Base-by-base conservation (phyloP, 2,113 vertebrate genomes). In the Copsychus sechellarum region DNA sequence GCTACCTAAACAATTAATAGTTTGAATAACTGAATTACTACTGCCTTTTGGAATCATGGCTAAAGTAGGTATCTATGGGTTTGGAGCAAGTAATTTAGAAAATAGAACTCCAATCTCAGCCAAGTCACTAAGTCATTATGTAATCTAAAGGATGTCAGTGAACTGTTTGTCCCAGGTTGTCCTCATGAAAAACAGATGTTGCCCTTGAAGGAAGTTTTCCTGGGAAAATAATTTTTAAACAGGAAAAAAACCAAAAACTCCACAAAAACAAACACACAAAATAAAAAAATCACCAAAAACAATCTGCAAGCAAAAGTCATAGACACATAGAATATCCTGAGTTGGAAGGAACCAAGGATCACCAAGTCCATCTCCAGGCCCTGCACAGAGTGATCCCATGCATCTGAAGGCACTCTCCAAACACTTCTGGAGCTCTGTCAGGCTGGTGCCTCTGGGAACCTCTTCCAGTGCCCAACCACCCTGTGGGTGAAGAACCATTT, bases 121-220 rank as follows among this genome's bases (percentile, higher is more conserved):
- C 88, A 93, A 94, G 73, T 45, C 80, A 78, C 77, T 77, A 81
- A 82, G 62, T 84, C n/a, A 56, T 93, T 88, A 90, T 64, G 54
- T 54, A 93, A 96, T 77, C 79, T 82, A 72, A 95, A 58, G 62
- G 69, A 86, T 93, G 73, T 80, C 50, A 72, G 17, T 91, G 82
- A 93, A 95, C 90, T 95, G 28, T 76, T 85, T 93, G 88, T 84
- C 72, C 90, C 84, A 94, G 66, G 92, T 93, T 3, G 3, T 47
- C 45, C 51, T 93, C 73, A 71, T 54, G 83, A 73, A 92, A 95
- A 95, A 87, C 92, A 96, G 83, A 96, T 95, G 94, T 78, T 91
- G 56, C 38, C 70, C 83, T 90, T 91, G 51, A 83, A 89, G 43
- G 92, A 92, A 89, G 31, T 40, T 91, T 91, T 74, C 81, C 71